phyloP scores from a whole-genome alignment of 1,140 invertebrate genomes.

The Papilio machaon region DNA sequence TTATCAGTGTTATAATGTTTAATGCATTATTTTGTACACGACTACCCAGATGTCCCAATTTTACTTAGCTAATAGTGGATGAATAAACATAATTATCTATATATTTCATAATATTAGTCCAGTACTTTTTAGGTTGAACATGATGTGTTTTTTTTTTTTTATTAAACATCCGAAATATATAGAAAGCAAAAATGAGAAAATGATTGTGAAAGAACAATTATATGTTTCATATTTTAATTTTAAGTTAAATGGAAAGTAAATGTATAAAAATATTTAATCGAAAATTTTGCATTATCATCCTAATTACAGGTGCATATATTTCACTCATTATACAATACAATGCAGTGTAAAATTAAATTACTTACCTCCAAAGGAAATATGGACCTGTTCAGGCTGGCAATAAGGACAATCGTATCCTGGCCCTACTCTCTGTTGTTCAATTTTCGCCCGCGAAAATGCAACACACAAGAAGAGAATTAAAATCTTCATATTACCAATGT shows the following conservation, averaged over 20 bases:
- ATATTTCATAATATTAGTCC: too few species aligned
- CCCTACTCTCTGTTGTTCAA: slow-evolving; percentile 26
- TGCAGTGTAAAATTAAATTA: slow-evolving; percentile 26
- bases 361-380: slow-evolving; percentile 73
- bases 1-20: background rate
- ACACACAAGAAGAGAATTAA: slow-evolving; percentile 27
- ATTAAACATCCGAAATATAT: background rate
- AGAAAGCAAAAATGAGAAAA: background rate
- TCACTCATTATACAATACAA: background rate
- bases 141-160: background rate
- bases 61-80: too few species aligned
- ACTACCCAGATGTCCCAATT: too few species aligned
- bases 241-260: background rate
- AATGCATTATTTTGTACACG: too few species aligned
- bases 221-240: background rate
- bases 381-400: slow-evolving; percentile 71
- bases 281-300: slow-evolving; percentile 17
- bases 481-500: slow-evolving; percentile 31
- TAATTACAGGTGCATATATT: background rate
- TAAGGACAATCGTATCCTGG: slow-evolving; percentile 59
- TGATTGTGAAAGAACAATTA: background rate
- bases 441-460: slow-evolving; percentile 34
- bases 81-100: too few species aligned
- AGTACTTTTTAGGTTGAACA: background rate
- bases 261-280: background rate